Base-by-base conservation (phyloP, 2,888 invertebrate genomes). In the Diaphora mendica region DNA sequence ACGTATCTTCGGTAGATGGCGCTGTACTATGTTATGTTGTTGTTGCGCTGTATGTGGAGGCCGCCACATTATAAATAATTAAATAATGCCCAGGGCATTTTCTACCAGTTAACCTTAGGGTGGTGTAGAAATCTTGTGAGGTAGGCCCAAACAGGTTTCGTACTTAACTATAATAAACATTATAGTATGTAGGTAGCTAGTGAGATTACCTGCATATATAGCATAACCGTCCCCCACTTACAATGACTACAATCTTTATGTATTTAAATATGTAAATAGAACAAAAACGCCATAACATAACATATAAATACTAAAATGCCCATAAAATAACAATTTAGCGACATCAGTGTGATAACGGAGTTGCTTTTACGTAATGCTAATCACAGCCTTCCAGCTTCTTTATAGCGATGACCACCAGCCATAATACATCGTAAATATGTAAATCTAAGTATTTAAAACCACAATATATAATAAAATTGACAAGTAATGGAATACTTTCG, bases 351-450 rank as follows among this genome's bases (percentile, higher is more conserved):
- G 42, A 70, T 42, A 26, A 33, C 42, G 4, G n/a, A 30, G 26
- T 23, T 4, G 33, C 42, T 26, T 26, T 70, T 70, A 64, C n/a
- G 48, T 35, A 70, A 70, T 30, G 70, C 23, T 51, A 70, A 48
- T 62, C n/a, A 70, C 23, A 23, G 5, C 5, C 23, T 62, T 15
- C 17, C 17, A 62, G 30, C 9, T 23, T 17, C 5, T 48, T 17
- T 64, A 44, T 64, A n/a, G 20, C 23, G 51, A 48, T 71, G 30
- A 65, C 26, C 26, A 30, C 20, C 39, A 66, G 23, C 59, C 26
- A 67, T 66, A 67, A 66, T 59, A 59, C 33, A 33, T 59, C 17
- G 30, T 66, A 30, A 66, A 72, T 67, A 72, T 67, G 67, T 39
- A 68, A 67, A 72, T 72, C 17, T 13, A 15, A 2, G 44, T 48